Evolutionary conservation across 1,140 invertebrate genomes (phyloP), one percentile per base, ranked within the genome.

Genomic region (Psilanteris sp.): DNA sequence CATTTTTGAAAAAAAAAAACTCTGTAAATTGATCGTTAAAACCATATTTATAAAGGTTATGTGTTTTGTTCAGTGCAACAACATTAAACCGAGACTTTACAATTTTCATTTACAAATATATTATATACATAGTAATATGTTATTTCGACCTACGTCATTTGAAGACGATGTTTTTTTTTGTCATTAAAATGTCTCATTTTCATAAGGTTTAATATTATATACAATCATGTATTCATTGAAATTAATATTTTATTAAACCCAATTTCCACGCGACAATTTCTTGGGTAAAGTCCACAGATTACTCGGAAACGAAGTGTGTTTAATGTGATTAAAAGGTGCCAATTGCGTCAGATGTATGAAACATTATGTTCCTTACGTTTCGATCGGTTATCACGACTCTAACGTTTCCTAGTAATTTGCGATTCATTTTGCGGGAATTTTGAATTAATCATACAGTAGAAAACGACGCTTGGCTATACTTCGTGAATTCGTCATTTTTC

Each of bases 311-410:
- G 46, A 54, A 31, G 48, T 66, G 39, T 36, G 29, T 39, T 46
- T 66, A 46, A 66, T 16, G 61, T 31, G 29, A 66, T 54, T 54
- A 54, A 66, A 67, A 67, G 39, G 62, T 46, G 50, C 62, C 50
- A 55, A 55, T 67, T 67, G 55, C 50, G 62, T 67, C 50, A 46
- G 24, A 44, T 22, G 20, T 27, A 8, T 26, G 6, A 15, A 36
- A 3, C 24, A 67, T 55, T 36, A 67, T 46, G 55, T 55, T 46
- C 48, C 48, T 67, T n/a, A 27, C 34, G 18, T 64, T n/a, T n/a
- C n/a, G n/a, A n/a, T n/a, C n/a, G n/a, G n/a, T n/a, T n/a, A n/a
- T n/a, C n/a, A n/a, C n/a, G n/a, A n/a, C n/a, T n/a, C n/a, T n/a
- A n/a, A n/a, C n/a, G n/a, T n/a, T n/a, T 29, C 34, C 27, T 0